Base-by-base conservation (phyloP, 2,797 vertebrate genomes). In the Microchirus variegatus region DNA sequence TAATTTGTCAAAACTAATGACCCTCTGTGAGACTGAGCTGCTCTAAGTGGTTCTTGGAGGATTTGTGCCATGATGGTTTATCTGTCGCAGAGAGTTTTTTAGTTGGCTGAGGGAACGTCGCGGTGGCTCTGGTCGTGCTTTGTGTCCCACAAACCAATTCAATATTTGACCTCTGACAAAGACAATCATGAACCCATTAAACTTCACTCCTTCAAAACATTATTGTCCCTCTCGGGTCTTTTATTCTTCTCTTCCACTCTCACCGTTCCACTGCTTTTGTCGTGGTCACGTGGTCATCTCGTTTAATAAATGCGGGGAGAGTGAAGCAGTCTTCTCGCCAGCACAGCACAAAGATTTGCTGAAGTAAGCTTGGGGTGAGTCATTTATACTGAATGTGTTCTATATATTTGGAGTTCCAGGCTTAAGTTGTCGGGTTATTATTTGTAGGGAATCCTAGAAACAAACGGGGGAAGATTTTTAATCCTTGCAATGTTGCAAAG, bases 121-220 rank as follows among this genome's bases (percentile, higher is more conserved):
- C 41, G 79, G 63, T 37, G 61, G 73, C 76, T 81, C 69, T 76
- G 70, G 67, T 86, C 82, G 81, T 72, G 64, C 67, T 88, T 83
- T 82, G 75, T 83, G 73, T 86, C 75, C 79, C 54, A 9, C 63
- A 76, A 85, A 73, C 48, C 58, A 67, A 83, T 85, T 76, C 57
- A 78, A 83, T 74, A 63, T 88, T 73, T 87, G 78, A 87, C 81
- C 67, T 75, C 50, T 15, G 35, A 82, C 67, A 61, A 79, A 86
- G 66, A 80, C 77, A 73, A 83, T 80, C 66, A 66, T 31, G 59
- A 82, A 67, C 73, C 73, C 70, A 88, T 86, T 91, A 89, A 91
- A 91, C 55, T 59, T 84, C 56, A 78, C 70, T 84, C 77, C 66
- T 85, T 85, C 68, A 54, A 80, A 83, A 81, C 67, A 22, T 77